Evolutionary conservation across 1,140 invertebrate genomes (phyloP).

Genomic region (Brachionus paranguensis): DNA sequence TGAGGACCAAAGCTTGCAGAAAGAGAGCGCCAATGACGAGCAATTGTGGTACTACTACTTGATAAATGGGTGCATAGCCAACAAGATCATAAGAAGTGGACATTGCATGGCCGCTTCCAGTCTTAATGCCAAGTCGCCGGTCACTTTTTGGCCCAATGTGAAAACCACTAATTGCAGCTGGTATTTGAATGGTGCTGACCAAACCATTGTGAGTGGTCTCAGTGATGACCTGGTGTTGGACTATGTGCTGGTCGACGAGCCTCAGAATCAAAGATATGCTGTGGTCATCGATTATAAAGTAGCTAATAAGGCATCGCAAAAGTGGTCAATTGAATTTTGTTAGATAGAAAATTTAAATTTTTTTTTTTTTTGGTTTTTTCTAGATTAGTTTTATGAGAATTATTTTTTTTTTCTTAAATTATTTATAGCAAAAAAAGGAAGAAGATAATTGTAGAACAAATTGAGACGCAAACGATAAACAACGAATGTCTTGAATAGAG

Average conservation of each 20-base stretch:
- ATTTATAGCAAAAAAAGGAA: not conserved
- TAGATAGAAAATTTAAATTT: not conserved
- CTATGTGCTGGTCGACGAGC: not conserved
- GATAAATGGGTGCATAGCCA: constrained; percentile 34
- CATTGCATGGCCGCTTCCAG: constrained; percentile 37
- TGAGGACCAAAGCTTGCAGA: not conserved
- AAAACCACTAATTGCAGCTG: constrained; percentile 40
- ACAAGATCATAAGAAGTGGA: constrained; percentile 30
- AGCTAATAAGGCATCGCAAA: constrained; percentile 26
- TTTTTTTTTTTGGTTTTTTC: not conserved
- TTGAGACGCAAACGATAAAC: not conserved
- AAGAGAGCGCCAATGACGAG: constrained; percentile 24
- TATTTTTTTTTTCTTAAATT: not conserved
- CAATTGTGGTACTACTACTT: constrained; percentile 38
- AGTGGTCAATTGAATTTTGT: constrained; percentile 39
- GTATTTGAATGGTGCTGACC: constrained; percentile 2
- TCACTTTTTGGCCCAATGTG: constrained; percentile 36
- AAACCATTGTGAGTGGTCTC: constrained; percentile 35
- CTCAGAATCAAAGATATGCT: not conserved
- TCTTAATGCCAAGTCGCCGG: constrained; percentile 22
- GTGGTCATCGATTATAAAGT: constrained; percentile 6
- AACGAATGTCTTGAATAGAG: not conserved
- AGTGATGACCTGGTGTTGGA: constrained; percentile 23
- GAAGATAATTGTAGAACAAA: not conserved
- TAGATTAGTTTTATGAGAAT: not conserved